Evolutionary conservation across 2,797 vertebrate genomes (phyloP), one percentile per base, ranked within the genome.

Genomic region (Catamblyrhynchus diadema): DNA sequence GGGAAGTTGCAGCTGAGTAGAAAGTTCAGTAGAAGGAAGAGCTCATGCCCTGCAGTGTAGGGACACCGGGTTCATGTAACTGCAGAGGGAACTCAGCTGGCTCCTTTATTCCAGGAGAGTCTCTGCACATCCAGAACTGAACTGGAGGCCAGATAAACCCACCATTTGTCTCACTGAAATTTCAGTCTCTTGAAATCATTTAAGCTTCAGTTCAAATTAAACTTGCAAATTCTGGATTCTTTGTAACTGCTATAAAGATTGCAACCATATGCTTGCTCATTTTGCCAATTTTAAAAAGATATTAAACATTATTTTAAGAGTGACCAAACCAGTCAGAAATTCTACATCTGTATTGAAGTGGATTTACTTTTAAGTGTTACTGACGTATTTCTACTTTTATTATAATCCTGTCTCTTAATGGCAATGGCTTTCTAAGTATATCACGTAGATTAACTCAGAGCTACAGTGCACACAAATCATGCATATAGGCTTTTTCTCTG

Each of bases 211-310:
- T 61, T 96, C 81, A 69, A 93, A 91, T 95, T 87, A 92, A 95
- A 92, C 69, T 75, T 83, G 53, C 69, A 91, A 92, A 95, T 95
- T 93, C 84, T 93, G 81, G 86, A 86, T 75, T 89, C 61, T 44
- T 78, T 82, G 44, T 81, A 82, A 72, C 65, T 25, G 4, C 88
- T 74, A 19, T 81, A 72, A 87, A 95, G 94, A 95, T 88, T 95
- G 91, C 77, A 92, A 96, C 87, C 96, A 95, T 93, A 94, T 96
- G 95, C 72, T 96, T 90, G 61, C 85, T 93, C 89, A 66, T 81
- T 94, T 95, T 83, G 92, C 94, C 93, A 94, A 57, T 67, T 89
- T 85, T 78, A 70, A 86, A 92, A 80, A 88, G 64, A 90, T 91
- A 94, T 92, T 48, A 94, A 62, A n/a, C 47, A 44, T 65, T 95